These are phyloP conservation scores for Epistrophe eligans DNA, from an alignment of 2,888 invertebrate species.

Conservation along the genomic window DNA sequence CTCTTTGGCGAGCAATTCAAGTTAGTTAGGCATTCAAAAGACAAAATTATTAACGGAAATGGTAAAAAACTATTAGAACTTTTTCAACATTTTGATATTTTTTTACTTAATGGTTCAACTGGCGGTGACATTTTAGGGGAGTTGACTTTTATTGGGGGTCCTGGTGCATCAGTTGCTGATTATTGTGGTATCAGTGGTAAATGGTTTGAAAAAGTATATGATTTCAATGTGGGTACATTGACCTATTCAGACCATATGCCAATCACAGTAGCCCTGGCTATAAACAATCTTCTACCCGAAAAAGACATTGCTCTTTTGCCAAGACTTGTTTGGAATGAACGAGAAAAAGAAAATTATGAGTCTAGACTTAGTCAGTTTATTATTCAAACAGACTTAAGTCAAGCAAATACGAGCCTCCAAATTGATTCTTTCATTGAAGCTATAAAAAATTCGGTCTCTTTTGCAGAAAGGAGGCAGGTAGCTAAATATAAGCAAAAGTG, in stretches of 20 bases:
- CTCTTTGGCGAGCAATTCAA: no score
- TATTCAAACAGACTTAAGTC: not conserved
- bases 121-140: no score
- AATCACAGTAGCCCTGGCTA: not conserved
- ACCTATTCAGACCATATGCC: slow-evolving; percentile 4
- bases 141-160: no score
- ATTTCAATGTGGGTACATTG: not conserved
- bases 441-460: not conserved
- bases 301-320: not conserved
- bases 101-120: not conserved
- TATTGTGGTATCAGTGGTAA: not conserved
- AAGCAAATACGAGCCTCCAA: not conserved
- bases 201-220: not conserved
- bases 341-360: slow-evolving; percentile 5
- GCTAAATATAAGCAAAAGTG: no score
- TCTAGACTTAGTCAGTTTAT: not conserved
- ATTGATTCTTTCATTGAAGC: not conserved
- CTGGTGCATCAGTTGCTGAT: no score
- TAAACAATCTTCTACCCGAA: not conserved
- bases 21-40: not conserved
- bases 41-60: not conserved
- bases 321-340: not conserved
- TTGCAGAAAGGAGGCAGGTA: no score
- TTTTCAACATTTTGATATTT: not conserved
- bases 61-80: not conserved